Base-by-base conservation (phyloP, 2,797 vertebrate species). In the Phaenicophaeus curvirostris region DNA sequence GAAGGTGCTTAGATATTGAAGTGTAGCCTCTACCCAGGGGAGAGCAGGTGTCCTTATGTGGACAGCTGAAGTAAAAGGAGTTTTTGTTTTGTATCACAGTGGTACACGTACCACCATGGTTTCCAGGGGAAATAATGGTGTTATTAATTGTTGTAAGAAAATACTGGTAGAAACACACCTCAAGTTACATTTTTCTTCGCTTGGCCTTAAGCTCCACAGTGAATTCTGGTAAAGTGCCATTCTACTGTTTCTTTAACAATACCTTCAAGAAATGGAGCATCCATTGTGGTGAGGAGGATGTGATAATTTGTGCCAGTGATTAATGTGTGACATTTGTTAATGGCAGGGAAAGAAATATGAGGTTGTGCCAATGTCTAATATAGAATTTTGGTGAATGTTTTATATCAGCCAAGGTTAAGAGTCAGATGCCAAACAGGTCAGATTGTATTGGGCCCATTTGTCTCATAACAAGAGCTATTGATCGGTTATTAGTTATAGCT, bases 321-420 rank as follows among this genome's bases (percentile, higher is more conserved):
- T 66, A 58, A 75, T 63, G 33, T 1, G 15, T 59, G 54, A 75
- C 77, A 61, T 88, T 94, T 94, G 50, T 42, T 91, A 68, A 81
- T 25, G 66, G 50, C n/a, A 69, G 51, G 31, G 54, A 84, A 95
- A 94, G 62, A 96, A 86, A 81, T 68, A 86, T 0, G 3, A 89
- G 46, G 44, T 57, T 54, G 50, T 84, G 41, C 54, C 4, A 3
- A 71, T 61, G 77, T 72, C 80, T 74, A 61, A 46, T 33, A 55
- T 41, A 31, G 66, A 86, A 58, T 71, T 91, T 84, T 90, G n/a
- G 42, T 88, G 57, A 68, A 39, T 88, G 72, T 83, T 91, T 93
- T 80, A 48, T 79, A 31, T 72, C 86, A 71, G 76, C 28, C 1
- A 3, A 78, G 90, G 85, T 93, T 74, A 90, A 76, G 58, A 79